Evolutionary conservation across 2,888 invertebrate species (phyloP).

Genomic region (Hipparchia semele): DNA sequence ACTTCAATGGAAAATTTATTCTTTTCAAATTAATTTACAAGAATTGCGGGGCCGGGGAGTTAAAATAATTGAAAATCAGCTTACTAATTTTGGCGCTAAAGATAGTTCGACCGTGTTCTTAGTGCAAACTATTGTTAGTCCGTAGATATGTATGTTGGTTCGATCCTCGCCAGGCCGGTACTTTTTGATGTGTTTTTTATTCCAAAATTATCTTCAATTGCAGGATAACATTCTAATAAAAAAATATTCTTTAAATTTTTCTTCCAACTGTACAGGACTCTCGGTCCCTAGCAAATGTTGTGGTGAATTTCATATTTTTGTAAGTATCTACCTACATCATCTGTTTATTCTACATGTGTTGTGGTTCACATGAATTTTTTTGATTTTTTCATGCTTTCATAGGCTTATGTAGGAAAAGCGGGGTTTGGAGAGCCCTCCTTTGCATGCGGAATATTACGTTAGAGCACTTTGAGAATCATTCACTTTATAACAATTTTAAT

Average conservation of each 20-base stretch:
- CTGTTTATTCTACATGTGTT: constrained; percentile 82
- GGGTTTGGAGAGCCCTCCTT: constrained; percentile 69
- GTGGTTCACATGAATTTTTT: constrained; percentile 81
- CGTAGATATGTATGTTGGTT: no score
- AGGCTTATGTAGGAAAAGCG: constrained; percentile 68
- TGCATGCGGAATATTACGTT: constrained; percentile 74
- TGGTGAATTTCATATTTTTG: constrained; percentile 84
- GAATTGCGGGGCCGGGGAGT: no score
- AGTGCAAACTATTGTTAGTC: no score
- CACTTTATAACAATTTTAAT: constrained; percentile 26
- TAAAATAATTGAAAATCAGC: no score
- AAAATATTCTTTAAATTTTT: constrained; percentile 31
- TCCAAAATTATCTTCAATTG: no score
- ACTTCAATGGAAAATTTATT: no score
- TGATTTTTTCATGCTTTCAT: constrained; percentile 81
- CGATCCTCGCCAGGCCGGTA: no score
- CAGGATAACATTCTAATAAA: no score
- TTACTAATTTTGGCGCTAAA: no score
- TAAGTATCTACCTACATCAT: constrained; percentile 82
- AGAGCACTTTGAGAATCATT: constrained; percentile 54
- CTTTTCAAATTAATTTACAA: no score
- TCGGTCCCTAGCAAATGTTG: constrained; percentile 80
- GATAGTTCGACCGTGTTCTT: no score
- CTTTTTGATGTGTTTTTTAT: no score
- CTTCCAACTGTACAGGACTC: constrained; percentile 60